phyloP scores from a whole-genome alignment of 2,113 vertebrate genomes.

The Argyrosomus japonicus region DNA sequence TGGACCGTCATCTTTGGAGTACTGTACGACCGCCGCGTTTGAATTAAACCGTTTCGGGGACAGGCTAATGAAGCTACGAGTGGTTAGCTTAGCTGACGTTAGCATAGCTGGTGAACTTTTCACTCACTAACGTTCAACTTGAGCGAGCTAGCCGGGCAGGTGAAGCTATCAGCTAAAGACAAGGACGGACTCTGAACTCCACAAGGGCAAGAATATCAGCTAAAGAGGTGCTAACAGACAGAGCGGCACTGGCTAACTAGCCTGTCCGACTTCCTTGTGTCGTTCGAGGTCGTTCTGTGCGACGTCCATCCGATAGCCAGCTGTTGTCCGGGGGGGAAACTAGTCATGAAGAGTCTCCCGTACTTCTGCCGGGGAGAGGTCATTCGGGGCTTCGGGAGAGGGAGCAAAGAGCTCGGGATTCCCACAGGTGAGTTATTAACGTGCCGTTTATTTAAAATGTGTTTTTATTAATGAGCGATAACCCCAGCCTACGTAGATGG shows the following conservation, averaged over 20 bases:
- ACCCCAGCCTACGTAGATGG: neutral
- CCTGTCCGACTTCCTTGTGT: slow-evolving; percentile 57
- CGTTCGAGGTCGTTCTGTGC: slow-evolving; percentile 4
- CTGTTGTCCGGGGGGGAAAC: neutral
- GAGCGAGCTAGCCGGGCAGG: neutral
- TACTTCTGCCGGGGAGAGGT: slow-evolving; percentile 93
- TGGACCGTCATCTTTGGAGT: too few relatives aligned
- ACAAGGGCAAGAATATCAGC: neutral
- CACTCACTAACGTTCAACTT: slow-evolving; percentile 9
- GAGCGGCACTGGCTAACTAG: neutral
- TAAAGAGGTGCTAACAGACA: neutral
- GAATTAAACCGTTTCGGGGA: neutral
- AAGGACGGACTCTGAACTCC: slow-evolving; percentile 4
- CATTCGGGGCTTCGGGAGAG: slow-evolving; percentile 92
- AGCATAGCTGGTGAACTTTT: slow-evolving; percentile 55
- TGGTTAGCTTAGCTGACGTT: slow-evolving; percentile 37
- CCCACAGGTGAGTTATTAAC: slow-evolving; percentile 86
- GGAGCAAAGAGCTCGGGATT: slow-evolving; percentile 94
- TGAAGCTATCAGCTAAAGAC: neutral
- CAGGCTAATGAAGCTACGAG: neutral
- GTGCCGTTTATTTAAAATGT: neutral
- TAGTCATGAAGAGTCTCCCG: slow-evolving; percentile 87
- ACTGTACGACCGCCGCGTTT: neutral
- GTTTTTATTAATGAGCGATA: neutral
- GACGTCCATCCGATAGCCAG: neutral